A percentile compares a stretch with the other conserved stretches of the same genome.
These are phyloP conservation scores for Gymnorhina tibicen DNA, from an alignment of 2,113 vertebrate species.

Conservation along the genomic window DNA sequence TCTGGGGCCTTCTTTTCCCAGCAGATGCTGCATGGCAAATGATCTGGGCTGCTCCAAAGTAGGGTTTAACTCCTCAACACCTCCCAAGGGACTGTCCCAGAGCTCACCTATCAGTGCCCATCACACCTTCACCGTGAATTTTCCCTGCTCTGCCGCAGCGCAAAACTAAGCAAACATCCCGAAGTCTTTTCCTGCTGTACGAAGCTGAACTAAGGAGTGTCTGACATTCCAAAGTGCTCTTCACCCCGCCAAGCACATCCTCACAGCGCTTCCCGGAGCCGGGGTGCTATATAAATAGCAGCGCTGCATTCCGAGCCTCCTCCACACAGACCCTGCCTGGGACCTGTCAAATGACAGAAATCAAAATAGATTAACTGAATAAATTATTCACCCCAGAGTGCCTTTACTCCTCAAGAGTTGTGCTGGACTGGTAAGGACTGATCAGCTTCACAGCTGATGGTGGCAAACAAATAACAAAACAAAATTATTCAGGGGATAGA, in stretches of 20 bases:
- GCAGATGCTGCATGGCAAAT: accelerated
- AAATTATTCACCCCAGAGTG: background rate
- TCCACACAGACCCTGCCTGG: background rate
- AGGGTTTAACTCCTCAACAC: background rate
- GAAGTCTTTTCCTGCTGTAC: accelerated
- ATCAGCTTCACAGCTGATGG: background rate
- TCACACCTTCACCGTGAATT: accelerated
- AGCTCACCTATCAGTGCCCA: background rate
- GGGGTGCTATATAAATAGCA: background rate
- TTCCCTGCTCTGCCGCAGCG: background rate
- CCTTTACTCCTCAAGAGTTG: background rate
- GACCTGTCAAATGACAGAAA: background rate
- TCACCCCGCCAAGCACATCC: background rate
- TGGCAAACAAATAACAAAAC: background rate
- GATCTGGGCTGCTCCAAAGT: background rate
- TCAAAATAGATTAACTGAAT: background rate
- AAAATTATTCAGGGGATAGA: background rate
- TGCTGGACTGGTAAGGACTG: background rate
- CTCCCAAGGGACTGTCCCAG: background rate
- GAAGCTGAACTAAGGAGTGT: background rate
- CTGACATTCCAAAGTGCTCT: background rate
- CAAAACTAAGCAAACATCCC: background rate
- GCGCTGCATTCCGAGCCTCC: background rate
- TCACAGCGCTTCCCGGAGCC: accelerated
- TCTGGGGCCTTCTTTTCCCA: background rate